Evolutionary conservation across 2,113 vertebrate genomes (phyloP), one percentile per base, ranked within the genome.

Genomic region (Triplophysa siluroides): DNA sequence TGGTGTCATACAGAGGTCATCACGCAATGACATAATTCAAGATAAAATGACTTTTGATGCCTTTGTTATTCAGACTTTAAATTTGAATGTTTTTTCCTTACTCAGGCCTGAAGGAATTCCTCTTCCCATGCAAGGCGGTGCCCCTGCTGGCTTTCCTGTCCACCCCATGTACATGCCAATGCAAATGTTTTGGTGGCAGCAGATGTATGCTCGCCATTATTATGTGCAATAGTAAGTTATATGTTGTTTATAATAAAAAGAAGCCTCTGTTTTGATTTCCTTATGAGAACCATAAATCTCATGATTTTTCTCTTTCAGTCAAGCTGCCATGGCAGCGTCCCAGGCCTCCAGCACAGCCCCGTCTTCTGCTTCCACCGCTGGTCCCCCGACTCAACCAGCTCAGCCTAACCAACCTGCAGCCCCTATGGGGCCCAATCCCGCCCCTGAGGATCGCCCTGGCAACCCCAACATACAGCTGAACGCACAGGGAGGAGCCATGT

Each of bases 221-320:
- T 98, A 99, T 81, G 93, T 98, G 95, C 96, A 98, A 67, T 99
- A 98, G 97, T 99, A 92, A 96, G 97, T 95, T 60, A 8, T 38
- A 0, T 33, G 16, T 24, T 61, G 3, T n/a, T 3, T 74, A 33
- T 29, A 29, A 29, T 4, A 29, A 3, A 29, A 29, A 29, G 29
- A 29, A 12, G 45, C 45, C 11, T 52, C 13, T 52, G 47, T 56
- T 56, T 56, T 56, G 54, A 58, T 58, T 58, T 14, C 5, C 14
- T 50, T 4, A 11, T 2, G 47, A 50, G 47, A 50, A 19, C 52
- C 19, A 9, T 9, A 21, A 19, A 58, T 58, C 18, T 58, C 8
- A 9, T 21, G 19, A 38, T 38, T 38, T 38, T 38, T 38, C 7
- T 21, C n/a, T 16, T 86, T 82, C 85, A 99, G 98, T 88, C 98